Evolutionary conservation across 2,888 invertebrate species (phyloP).

Genomic region (Drosophila helvetica): DNA sequence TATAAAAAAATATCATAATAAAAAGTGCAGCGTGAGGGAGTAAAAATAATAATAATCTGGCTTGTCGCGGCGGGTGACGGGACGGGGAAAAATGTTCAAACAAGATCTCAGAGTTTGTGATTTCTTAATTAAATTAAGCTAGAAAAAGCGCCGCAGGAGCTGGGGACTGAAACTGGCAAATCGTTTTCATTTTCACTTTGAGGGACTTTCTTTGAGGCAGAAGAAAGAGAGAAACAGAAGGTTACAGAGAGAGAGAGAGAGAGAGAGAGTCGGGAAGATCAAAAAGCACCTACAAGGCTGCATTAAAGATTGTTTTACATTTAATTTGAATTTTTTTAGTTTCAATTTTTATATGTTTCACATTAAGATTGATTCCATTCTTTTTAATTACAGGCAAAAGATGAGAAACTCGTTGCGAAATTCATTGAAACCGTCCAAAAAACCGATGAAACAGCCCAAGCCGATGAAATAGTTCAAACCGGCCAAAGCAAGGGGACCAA

Average conservation of each 20-base stretch:
- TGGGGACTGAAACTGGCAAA: neutral
- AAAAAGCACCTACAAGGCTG: too few relatives aligned
- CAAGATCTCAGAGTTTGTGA: conserved; percentile 16
- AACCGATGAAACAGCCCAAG: too few relatives aligned
- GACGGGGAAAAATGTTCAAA: conserved; percentile 6
- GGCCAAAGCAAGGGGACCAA: too few relatives aligned
- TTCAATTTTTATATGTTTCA: too few relatives aligned
- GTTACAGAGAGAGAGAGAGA: too few relatives aligned
- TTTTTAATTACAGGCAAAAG: neutral
- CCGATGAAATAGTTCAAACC: too few relatives aligned
- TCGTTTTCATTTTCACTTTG: neutral
- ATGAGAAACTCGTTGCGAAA: neutral
- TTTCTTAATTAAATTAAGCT: conserved; percentile 43
- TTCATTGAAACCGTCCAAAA: neutral
- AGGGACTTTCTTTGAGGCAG: neutral
- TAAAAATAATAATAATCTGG: conserved; percentile 29
- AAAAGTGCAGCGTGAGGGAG: conserved; percentile 11
- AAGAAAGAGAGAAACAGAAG: neutral
- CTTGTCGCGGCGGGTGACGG: neutral
- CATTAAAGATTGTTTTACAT: too few relatives aligned
- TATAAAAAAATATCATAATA: conserved; percentile 7
- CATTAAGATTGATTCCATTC: too few relatives aligned
- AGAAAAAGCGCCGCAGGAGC: neutral
- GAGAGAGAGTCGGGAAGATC: neutral
- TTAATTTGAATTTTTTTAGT: too few relatives aligned